Evolutionary conservation across 1,140 invertebrate genomes (phyloP).

Genomic region (Zaprionus camerounensis): DNA sequence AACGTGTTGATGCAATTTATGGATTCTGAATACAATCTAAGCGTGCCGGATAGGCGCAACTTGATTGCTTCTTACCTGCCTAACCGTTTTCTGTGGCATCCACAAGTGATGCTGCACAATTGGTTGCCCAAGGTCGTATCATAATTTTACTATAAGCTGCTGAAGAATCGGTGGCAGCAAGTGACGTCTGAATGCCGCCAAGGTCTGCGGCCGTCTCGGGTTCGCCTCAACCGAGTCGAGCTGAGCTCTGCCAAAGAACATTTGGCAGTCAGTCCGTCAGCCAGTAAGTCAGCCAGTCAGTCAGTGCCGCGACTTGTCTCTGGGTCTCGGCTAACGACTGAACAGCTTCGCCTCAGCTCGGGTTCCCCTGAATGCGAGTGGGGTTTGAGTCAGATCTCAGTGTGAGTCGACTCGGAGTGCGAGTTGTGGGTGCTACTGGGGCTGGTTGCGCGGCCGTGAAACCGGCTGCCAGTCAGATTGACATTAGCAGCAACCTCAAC

Average conservation of each 20-base stretch:
- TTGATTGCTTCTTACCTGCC: neutral
- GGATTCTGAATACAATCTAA: constrained; percentile 22
- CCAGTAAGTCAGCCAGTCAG: neutral
- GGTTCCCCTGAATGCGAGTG: neutral
- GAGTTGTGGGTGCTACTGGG: constrained; percentile 28
- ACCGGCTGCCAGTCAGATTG: constrained; percentile 7
- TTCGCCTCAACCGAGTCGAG: constrained; percentile 12
- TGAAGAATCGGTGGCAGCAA: constrained; percentile 15
- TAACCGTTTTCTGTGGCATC: constrained; percentile 3
- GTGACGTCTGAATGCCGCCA: constrained; percentile 11
- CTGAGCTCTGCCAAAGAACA: constrained; percentile 35
- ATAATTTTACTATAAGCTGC: constrained; percentile 35
- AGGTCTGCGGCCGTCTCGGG: constrained; percentile 35
- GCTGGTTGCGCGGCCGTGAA: constrained; percentile 34
- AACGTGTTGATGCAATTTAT: constrained; percentile 55
- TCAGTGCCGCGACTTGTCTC: constrained; percentile 10
- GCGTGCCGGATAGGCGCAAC: constrained; percentile 5
- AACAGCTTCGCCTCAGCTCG: constrained; percentile 4
- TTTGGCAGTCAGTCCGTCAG: constrained; percentile 35
- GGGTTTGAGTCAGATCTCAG: constrained; percentile 7
- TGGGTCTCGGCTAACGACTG: constrained; percentile 7
- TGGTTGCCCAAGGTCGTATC: constrained; percentile 24
- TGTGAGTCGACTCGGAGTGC: constrained; percentile 27
- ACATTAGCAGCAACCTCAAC: constrained; percentile 20
- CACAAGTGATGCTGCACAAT: neutral